Conservation (phyloP, 1,140 invertebrate genomes). For the Grapholita molesta region DNA sequence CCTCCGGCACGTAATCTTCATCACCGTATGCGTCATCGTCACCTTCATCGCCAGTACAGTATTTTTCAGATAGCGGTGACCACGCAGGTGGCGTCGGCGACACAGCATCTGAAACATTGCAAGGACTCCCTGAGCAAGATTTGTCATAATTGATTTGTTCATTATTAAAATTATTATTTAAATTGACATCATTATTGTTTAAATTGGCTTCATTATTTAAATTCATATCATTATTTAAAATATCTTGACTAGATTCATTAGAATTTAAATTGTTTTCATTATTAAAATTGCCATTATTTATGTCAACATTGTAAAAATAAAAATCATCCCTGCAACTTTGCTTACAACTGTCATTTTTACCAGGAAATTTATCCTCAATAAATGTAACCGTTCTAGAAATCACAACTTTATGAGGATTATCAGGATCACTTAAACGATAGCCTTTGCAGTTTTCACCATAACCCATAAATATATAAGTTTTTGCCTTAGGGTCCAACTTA, state of each 20-base stretch:
- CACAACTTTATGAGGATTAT: neutral
- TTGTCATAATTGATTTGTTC: neutral
- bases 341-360: neutral
- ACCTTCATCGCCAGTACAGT: neutral
- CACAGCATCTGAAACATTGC: neutral
- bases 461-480: slow-evolving; percentile 22
- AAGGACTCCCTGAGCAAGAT: neutral
- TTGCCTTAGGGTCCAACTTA: slow-evolving; percentile 46
- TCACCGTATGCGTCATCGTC: neutral
- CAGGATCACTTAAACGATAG: slow-evolving; percentile 17
- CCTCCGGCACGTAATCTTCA: neutral
- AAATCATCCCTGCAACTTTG: neutral
- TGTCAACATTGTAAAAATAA: neutral
- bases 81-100: neutral
- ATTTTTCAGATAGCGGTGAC: neutral
- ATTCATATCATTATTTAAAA: neutral
- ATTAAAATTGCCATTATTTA: neutral
- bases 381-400: neutral
- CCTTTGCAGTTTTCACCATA: slow-evolving; percentile 23
- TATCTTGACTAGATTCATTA: neutral
- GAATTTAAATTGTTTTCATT: neutral
- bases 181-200: neutral
- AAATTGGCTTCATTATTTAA: neutral
- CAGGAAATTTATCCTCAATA: slow-evolving; percentile 12
- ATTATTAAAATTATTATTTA: neutral